These are phyloP conservation scores for Lontra canadensis DNA, from an alignment of 2,113 vertebrate species.

Conservation along the genomic window DNA sequence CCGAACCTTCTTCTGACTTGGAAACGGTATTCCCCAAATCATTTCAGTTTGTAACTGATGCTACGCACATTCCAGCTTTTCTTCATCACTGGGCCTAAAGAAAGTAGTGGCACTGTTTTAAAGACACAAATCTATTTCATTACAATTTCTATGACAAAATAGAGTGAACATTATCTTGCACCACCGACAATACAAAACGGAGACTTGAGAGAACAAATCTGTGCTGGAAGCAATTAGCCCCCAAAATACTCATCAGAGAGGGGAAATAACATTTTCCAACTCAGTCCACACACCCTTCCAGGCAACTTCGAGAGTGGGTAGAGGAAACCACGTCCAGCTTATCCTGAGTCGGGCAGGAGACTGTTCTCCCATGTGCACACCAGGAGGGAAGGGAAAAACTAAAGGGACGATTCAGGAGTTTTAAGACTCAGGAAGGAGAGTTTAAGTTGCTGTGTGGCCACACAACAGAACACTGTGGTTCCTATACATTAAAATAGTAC, in stretches of 20 bases:
- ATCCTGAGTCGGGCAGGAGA: background rate
- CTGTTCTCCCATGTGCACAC: background rate
- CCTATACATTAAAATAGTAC: constrained; percentile 34
- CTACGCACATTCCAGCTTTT: constrained; percentile 7
- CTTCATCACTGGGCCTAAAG: constrained; percentile 43
- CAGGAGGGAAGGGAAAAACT: constrained; percentile 12
- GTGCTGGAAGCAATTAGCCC: constrained; percentile 28
- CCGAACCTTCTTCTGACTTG: background rate
- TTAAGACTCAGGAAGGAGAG: background rate
- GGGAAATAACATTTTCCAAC: constrained; percentile 36
- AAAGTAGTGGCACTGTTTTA: constrained; percentile 1
- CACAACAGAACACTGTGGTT: background rate
- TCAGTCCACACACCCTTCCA: constrained; percentile 62
- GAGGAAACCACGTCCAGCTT: constrained; percentile 62
- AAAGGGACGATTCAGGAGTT: background rate
- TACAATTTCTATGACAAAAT: constrained; percentile 30
- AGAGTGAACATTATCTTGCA: background rate
- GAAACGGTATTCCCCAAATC: constrained; percentile 20
- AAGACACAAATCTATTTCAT: constrained; percentile 29
- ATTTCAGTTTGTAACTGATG: background rate
- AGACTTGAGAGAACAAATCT: constrained; percentile 45
- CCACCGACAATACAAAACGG: constrained; percentile 22
- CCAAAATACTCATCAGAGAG: background rate
- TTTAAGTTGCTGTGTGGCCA: background rate
- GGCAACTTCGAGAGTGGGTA: constrained; percentile 57